A percentile compares a stretch with the other conserved stretches of the same genome.
These are phyloP conservation scores for Monopterus albus DNA, from an alignment of 2,113 vertebrate genomes.

Conservation along the genomic window DNA sequence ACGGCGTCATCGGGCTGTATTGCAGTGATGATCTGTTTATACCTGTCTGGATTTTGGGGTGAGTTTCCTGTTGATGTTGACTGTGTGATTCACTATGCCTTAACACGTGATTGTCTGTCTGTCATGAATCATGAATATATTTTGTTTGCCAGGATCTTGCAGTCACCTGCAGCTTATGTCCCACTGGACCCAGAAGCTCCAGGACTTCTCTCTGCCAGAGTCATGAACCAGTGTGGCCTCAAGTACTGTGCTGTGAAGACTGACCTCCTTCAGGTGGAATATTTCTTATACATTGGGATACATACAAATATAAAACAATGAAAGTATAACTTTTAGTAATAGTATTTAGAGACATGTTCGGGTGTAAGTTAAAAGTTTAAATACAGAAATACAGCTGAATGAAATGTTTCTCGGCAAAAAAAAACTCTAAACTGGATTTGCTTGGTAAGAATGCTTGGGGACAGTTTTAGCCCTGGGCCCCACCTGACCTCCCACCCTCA, in stretches of 20 bases:
- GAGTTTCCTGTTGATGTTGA: conserved; percentile 41
- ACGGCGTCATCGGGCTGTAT: conserved; percentile 85
- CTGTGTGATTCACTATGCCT: too few species aligned
- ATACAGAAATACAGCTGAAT: too few species aligned
- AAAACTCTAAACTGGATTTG: too few species aligned
- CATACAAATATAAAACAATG: neutral
- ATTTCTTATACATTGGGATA: neutral
- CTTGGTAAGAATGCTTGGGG: too few species aligned
- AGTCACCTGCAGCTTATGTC: conserved; percentile 88
- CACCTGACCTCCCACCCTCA: too few species aligned
- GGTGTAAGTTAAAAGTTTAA: too few species aligned
- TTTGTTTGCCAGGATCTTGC: conserved; percentile 90
- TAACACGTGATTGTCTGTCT: too few species aligned
- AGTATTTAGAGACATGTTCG: neutral
- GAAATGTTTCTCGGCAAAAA: too few species aligned
- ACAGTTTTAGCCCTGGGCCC: too few species aligned
- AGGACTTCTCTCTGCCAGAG: conserved; percentile 78
- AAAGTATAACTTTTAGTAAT: neutral
- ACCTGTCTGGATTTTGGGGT: conserved; percentile 94
- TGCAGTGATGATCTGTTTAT: conserved; percentile 86
- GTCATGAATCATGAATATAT: too few species aligned
- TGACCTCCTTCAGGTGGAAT: conserved; percentile 83
- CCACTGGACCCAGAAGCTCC: conserved; percentile 90
- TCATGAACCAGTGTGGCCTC: conserved; percentile 86
- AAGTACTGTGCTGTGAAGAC: conserved; percentile 88